Base-by-base conservation (phyloP, 2,113 vertebrate genomes). In the Perca fluviatilis region DNA sequence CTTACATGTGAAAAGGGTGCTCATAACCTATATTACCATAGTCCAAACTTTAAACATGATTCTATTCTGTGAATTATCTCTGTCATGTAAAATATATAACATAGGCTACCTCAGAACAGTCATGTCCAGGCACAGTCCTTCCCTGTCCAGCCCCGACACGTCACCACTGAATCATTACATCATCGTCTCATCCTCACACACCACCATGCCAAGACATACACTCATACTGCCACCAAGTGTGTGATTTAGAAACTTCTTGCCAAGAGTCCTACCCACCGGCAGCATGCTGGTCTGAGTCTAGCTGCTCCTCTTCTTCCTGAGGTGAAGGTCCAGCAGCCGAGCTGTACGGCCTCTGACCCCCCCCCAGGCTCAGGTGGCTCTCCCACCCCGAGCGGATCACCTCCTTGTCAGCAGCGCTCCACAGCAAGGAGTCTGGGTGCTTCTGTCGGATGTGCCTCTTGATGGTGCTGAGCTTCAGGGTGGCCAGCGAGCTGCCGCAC, bases 401-500 rank as follows among this genome's bases (percentile, higher is more conserved):
- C 84, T 97, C 96, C 88, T 97, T 98, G 91, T 98, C 97, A 0
- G 95, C 94, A 0, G 95, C 83, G 36, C 96, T 97, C 97, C 97
- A 98, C 2, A 96, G 95, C 79, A 98, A 92, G 0, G 97, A 98
- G 92, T 99, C 97, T 0, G 97, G 97, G 60, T 99, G 97, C 84
- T 97, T 97, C 79, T 98, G 97, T 0, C 96, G 93, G 74, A 99
- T 98, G 93, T 99, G 97, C 19, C 97, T 94, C 90, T 98, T 98
- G 94, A 99, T 98, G 89, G 97, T 98, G 94, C 97, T 97, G 82
- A 99, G 96, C 87, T 98, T 98, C 79, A 98, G 93, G 0, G 97
- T 98, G 78, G 97, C 97, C 82, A 99, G 86, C 0, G 97, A 97
- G 88, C 97, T 98, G 77, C 97, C 97, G 0, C 97, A 99, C 85